Base-by-base conservation (phyloP, 2,113 vertebrate species). In the Scopus umbretta region DNA sequence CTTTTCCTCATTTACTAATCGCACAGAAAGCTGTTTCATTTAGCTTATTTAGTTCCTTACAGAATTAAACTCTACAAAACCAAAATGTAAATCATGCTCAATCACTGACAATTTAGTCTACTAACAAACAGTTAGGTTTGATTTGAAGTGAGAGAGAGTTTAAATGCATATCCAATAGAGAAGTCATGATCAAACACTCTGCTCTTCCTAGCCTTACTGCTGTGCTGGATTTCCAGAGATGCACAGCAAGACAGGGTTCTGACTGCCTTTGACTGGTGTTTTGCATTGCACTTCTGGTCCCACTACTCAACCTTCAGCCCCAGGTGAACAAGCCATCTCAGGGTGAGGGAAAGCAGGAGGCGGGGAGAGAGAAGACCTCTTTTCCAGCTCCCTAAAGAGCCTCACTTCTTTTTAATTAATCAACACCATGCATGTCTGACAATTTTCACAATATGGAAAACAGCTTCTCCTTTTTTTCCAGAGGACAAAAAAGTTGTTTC, bases 1-100 rank as follows among this genome's bases (percentile, higher is more conserved):
- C 45, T 86, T 80, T 90, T 88, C 36, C 53, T 94, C 61, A 80
- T 83, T 83, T 95, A 83, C 34, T 80, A 90, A 90, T 73, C 88
- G 79, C 43, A 90, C 19, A 83, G 74, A 90, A 89, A 93, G 67
- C 43, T 61, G 56, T 76, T 90, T 93, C 43, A 56, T 88, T 83
- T 82, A 56, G 26, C n/a, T 43, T 86, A 72, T 56, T 93, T 82
- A 87, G 38, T 42, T 79, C 67, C 53, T 76, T 83, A 66, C 38
- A 72, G 55, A 92, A 93, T 45, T 67, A 83, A 90, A 59, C 88
- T 80, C 88, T 43, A 76, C 38, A 85, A 75, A 95, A 75, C 2
- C n/a, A 75, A 86, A 80, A 80, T 40, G 40, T 63, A 75, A 85
- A 90, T 72, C 49, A 66, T 67, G 52, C 36, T 65, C 9, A 8